A percentile compares a stretch with the other conserved stretches of the same genome.
Conservation (phyloP, 2,113 vertebrate species). For the Gadus chalcogrammus region DNA sequence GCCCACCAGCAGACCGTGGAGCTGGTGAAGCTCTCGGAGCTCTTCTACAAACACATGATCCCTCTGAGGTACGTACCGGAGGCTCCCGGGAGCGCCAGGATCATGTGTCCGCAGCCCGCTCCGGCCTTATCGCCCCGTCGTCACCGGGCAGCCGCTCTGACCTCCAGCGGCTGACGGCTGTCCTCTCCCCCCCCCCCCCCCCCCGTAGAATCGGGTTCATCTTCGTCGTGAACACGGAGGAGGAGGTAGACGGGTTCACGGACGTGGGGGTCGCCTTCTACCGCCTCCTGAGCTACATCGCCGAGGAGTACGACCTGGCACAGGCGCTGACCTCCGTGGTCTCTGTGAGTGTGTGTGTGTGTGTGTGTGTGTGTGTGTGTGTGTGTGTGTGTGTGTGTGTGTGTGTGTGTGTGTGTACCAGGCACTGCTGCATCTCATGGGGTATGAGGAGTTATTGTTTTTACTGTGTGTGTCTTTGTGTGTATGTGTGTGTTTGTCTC, state of each 20-base stretch:
- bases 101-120: conserved; percentile 2
- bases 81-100: conserved; percentile 14
- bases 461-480: too few relatives aligned
- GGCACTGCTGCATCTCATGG: too few relatives aligned
- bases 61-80: conserved; percentile 81
- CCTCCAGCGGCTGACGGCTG: conserved; percentile 50
- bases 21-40: conserved; percentile 84
- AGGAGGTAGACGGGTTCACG: conserved; percentile 79
- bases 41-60: conserved; percentile 86
- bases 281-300: conserved; percentile 86
- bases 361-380: too few relatives aligned
- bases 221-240: conserved; percentile 85
- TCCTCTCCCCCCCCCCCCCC: conserved; percentile 33
- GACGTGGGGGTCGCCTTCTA: conserved; percentile 87
- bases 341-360: too few relatives aligned
- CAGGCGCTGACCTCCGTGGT: conserved; percentile 82
- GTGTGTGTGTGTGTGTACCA: too few relatives aligned
- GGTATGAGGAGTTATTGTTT: too few relatives aligned
- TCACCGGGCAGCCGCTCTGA: conserved; percentile 52
- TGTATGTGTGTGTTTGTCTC: too few relatives aligned
- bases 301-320: conserved; percentile 78
- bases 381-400: not conserved
- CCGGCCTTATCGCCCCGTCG: conserved; percentile 28
- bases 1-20: conserved; percentile 77
- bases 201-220: conserved; percentile 90